Evolutionary conservation across 2,888 invertebrate species (phyloP).

Genomic region (Vannuccia rotundouncinata): DNA sequence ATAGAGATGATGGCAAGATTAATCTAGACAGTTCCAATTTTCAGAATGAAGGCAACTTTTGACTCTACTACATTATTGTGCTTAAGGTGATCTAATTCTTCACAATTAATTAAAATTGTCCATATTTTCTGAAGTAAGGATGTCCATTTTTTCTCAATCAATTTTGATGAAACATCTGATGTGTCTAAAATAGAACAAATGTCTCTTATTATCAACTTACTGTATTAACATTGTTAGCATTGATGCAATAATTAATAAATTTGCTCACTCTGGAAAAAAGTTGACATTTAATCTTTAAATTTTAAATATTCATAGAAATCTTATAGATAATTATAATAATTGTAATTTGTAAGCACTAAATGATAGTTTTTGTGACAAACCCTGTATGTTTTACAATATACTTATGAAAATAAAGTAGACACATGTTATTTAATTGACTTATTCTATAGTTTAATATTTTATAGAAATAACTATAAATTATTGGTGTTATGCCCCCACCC

Average conservation of each 20-base stretch:
- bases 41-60: not conserved
- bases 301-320: not conserved
- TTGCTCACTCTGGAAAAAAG: not conserved
- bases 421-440: not conserved
- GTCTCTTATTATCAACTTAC: not conserved
- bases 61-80: not conserved
- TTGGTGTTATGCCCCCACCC: not conserved
- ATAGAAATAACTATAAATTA: not conserved
- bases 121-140: not conserved
- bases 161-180: not conserved
- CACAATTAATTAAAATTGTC: not conserved
- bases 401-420: not conserved
- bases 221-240: no score
- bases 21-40: not conserved
- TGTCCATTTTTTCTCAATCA: not conserved
- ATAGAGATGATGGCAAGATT: not conserved
- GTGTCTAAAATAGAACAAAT: not conserved
- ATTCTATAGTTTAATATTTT: not conserved
- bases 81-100: not conserved
- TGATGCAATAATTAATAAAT: not conserved
- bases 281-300: not conserved
- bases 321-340: not conserved
- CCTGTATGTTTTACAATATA: not conserved
- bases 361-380: not conserved
- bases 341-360: not conserved